Percentiles rank a stretch among this genome's conserved stretches.
phyloP scores from a whole-genome alignment of 2,113 vertebrate genomes.

The Zosterops borbonicus region DNA sequence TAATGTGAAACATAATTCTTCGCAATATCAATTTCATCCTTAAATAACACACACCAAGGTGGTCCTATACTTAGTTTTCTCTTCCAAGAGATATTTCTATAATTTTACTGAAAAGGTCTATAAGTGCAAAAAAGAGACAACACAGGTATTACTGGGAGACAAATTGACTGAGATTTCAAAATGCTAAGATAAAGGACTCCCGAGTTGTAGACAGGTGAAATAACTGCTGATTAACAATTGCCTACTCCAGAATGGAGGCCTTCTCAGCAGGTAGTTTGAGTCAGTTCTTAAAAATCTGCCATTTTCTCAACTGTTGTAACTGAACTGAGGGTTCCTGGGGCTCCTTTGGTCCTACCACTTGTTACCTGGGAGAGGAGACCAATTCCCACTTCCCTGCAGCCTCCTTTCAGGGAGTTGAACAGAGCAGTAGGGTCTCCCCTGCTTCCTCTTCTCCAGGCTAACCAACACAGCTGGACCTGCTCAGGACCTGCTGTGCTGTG shows the following conservation, averaged over 20 bases:
- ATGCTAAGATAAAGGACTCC: neutral
- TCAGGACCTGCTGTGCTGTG: neutral
- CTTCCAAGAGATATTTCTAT: neutral
- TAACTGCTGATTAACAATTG: neutral
- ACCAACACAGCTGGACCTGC: neutral
- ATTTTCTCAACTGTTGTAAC: neutral
- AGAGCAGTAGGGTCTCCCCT: neutral
- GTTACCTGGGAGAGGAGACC: neutral
- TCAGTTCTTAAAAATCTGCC: neutral
- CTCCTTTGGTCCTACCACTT: too few relatives aligned
- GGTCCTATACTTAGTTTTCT: neutral
- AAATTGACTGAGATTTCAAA: neutral
- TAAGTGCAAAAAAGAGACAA: neutral
- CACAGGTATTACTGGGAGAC: fast-evolving
- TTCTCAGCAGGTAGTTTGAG: neutral
- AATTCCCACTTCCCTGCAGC: neutral
- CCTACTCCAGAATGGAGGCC: neutral
- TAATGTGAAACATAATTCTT: neutral
- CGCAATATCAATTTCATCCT: neutral
- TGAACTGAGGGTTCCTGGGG: too few relatives aligned
- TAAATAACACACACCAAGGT: neutral
- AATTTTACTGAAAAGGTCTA: neutral
- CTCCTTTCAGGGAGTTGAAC: neutral
- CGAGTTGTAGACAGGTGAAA: neutral
- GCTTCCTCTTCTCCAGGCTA: neutral